Percentiles rank a stretch among this genome's conserved stretches.
phyloP scores from a whole-genome alignment of 2,797 vertebrate genomes.

The Sphenodon punctatus region DNA sequence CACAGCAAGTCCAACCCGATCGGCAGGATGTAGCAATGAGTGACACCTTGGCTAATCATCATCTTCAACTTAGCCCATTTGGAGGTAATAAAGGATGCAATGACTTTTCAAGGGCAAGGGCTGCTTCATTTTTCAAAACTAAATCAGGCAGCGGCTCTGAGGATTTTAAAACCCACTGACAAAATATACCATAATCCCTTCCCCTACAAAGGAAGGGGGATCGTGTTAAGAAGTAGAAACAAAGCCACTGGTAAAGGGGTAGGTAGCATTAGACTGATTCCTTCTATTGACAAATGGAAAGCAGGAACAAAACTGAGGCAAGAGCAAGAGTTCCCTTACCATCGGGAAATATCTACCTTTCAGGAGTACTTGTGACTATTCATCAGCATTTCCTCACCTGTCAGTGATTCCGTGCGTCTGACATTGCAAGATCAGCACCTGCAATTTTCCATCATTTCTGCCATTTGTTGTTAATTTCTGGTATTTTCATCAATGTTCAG shows the following conservation, averaged over 20 bases:
- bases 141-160: slow-evolving; percentile 29
- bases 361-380: too few species aligned
- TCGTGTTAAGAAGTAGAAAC: not conserved
- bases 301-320: not conserved
- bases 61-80: slow-evolving; percentile 69
- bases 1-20: slow-evolving; percentile 65
- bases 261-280: not conserved
- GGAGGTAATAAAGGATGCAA: slow-evolving; percentile 60
- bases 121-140: slow-evolving; percentile 66
- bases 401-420: too few species aligned
- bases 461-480: too few species aligned
- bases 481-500: too few species aligned
- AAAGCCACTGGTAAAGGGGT: slow-evolving; percentile 2
- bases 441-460: too few species aligned
- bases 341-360: too few species aligned
- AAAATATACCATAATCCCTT: not conserved
- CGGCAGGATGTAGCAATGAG: slow-evolving; percentile 57
- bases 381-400: too few species aligned
- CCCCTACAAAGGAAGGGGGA: not conserved
- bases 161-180: slow-evolving; percentile 46
- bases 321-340: too few species aligned
- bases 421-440: too few species aligned
- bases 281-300: not conserved
- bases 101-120: slow-evolving; percentile 66
- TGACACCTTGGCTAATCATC: slow-evolving; percentile 73